phyloP scores from a whole-genome alignment of 2,113 vertebrate genomes.

The Hepsetus odoe region DNA sequence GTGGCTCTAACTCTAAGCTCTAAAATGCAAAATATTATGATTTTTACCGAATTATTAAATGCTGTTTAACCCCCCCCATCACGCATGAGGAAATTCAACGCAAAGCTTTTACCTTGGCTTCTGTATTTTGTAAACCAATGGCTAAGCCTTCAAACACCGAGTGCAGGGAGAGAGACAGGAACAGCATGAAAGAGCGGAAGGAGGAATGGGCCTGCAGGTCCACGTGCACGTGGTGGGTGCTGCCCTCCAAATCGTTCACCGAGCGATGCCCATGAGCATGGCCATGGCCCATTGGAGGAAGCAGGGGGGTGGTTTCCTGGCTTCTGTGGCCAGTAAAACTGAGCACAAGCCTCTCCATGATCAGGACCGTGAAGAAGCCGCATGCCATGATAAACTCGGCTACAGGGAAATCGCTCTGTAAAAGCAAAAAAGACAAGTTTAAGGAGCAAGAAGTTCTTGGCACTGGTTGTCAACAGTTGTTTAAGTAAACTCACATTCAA shows the following conservation, averaged over 20 bases:
- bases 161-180: conserved; percentile 87
- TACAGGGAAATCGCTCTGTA: conserved; percentile 76
- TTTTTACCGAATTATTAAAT: too few species aligned
- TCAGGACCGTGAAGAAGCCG: conserved; percentile 86
- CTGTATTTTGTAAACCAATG: conserved; percentile 83
- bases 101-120: conserved; percentile 69
- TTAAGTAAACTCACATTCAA: conserved; percentile 61
- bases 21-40: too few species aligned
- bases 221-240: conserved; percentile 74
- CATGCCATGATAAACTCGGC: conserved; percentile 85
- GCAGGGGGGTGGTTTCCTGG: conserved; percentile 68
- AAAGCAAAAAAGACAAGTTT: background rate
- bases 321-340: conserved; percentile 62
- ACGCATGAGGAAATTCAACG: background rate
- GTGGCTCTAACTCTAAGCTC: too few species aligned
- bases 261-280: conserved; percentile 45
- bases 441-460: background rate
- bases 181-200: conserved; percentile 84
- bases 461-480: too few species aligned
- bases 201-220: conserved; percentile 79
- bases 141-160: conserved; percentile 88
- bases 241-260: conserved; percentile 64
- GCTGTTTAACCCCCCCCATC: too few species aligned
- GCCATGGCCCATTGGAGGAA: conserved; percentile 35
- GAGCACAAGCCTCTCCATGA: conserved; percentile 82